Percentiles rank a stretch among this genome's conserved stretches.
Conservation (phyloP, 2,888 invertebrate species). For the Sicus ferrugineus region DNA sequence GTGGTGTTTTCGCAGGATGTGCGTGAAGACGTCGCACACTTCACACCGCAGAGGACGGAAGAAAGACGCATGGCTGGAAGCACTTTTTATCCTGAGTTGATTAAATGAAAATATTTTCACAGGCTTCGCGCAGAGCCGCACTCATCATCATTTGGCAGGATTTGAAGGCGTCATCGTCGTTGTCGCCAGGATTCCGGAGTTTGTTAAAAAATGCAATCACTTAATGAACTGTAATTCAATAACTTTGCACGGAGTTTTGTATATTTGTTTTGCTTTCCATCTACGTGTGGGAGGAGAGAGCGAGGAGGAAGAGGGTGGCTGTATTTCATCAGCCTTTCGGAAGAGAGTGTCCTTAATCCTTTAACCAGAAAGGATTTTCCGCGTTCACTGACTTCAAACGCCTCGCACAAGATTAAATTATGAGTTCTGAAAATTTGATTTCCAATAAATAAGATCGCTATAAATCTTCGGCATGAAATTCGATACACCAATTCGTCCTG, state of each 20-base stretch:
- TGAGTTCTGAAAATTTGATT: too few relatives aligned
- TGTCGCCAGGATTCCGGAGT: not conserved
- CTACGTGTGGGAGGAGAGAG: not conserved
- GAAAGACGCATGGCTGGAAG: constrained; percentile 22
- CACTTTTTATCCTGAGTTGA: constrained; percentile 55
- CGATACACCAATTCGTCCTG: not conserved
- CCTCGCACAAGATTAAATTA: not conserved
- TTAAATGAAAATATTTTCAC: constrained; percentile 60
- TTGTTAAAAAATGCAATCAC: not conserved
- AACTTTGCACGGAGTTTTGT: not conserved
- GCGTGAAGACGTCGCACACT: not conserved
- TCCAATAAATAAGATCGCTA: not conserved
- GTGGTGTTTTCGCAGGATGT: not conserved
- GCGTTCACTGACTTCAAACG: not conserved
- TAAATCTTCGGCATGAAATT: not conserved
- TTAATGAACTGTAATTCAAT: not conserved
- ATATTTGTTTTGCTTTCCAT: too few relatives aligned
- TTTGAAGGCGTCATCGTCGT: not conserved
- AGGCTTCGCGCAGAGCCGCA: constrained; percentile 43
- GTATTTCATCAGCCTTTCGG: not conserved
- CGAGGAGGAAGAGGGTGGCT: not conserved
- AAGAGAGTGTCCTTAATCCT: too few relatives aligned
- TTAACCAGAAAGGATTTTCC: not conserved
- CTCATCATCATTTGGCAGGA: not conserved
- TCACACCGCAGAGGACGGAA: too few relatives aligned